Evolutionary conservation across 2,888 invertebrate species (phyloP).

Genomic region (Lithophane socia): DNA sequence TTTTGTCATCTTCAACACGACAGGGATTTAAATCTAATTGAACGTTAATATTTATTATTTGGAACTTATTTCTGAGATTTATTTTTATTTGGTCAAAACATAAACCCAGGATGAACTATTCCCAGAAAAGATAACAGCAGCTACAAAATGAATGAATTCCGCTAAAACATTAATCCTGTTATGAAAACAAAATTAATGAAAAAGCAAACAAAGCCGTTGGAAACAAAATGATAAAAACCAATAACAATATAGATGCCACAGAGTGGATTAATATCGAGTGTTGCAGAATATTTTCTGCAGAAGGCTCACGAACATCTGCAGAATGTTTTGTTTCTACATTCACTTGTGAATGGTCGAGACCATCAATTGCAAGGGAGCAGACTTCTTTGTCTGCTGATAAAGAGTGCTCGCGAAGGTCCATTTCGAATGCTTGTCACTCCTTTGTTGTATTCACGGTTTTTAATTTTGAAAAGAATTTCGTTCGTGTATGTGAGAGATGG

Average conservation of each 20-base stretch:
- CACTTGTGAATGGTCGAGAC: conserved; percentile 68
- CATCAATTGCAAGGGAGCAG: conserved; percentile 77
- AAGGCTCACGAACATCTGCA: conserved; percentile 64
- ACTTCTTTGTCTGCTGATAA: conserved; percentile 73
- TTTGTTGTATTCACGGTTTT: conserved; percentile 64
- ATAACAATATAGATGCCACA: conserved; percentile 59
- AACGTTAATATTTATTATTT: conserved; percentile 26
- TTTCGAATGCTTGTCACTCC: conserved; percentile 68
- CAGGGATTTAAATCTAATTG: conserved; percentile 33
- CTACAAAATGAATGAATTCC: conserved; percentile 1
- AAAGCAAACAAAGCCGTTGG: conserved; percentile 41
- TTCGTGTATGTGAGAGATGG: conserved; percentile 31
- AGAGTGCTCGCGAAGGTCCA: conserved; percentile 68
- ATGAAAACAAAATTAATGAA: conserved; percentile 44
- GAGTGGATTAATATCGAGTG: conserved; percentile 62
- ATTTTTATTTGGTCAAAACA: neutral
- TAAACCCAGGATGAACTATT: neutral
- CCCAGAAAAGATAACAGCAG: neutral
- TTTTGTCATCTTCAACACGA: conserved; percentile 42
- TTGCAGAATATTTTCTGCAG: conserved; percentile 58
- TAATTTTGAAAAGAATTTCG: conserved; percentile 60
- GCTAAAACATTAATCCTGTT: conserved; percentile 25
- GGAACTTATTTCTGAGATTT: neutral
- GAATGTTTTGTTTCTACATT: conserved; percentile 72
- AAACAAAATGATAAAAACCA: conserved; percentile 52